Evolutionary conservation across 1,140 invertebrate species (phyloP).

Genomic region (Drosophila simulans): DNA sequence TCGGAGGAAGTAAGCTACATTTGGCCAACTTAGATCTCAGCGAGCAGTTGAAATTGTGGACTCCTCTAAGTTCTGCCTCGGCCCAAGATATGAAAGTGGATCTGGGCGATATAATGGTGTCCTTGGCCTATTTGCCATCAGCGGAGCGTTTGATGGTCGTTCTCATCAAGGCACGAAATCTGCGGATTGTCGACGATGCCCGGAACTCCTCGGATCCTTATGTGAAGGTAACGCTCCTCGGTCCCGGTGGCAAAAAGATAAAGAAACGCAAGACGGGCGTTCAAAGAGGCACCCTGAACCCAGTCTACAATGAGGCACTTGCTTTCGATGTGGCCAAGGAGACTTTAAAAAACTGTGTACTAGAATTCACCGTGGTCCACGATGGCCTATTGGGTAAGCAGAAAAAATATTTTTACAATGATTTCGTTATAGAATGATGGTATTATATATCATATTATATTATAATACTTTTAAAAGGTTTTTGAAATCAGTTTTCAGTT

Average conservation of each 20-base stretch:
- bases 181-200: slow-evolving; percentile 86
- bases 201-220: slow-evolving; percentile 90
- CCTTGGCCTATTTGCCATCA: slow-evolving; percentile 87
- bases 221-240: slow-evolving; percentile 92
- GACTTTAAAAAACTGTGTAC: slow-evolving; percentile 85
- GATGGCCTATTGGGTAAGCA: slow-evolving; percentile 85
- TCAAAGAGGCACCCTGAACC: slow-evolving; percentile 92
- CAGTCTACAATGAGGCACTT: slow-evolving; percentile 94
- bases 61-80: slow-evolving; percentile 84
- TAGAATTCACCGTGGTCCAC: slow-evolving; percentile 86
- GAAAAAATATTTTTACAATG: too few species aligned
- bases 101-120: slow-evolving; percentile 89
- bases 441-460: too few species aligned
- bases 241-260: slow-evolving; percentile 90
- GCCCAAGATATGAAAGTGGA: slow-evolving; percentile 85
- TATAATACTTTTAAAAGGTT: too few species aligned
- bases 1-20: slow-evolving; percentile 86
- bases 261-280: slow-evolving; percentile 97
- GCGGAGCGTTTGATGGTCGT: slow-evolving; percentile 89
- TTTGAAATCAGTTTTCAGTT: too few species aligned
- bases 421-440: too few species aligned
- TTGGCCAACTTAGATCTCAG: slow-evolving; percentile 85
- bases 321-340: slow-evolving; percentile 91
- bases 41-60: slow-evolving; percentile 85
- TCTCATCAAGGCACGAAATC: slow-evolving; percentile 88